phyloP scores from a whole-genome alignment of 2,888 invertebrate genomes.

The Cheiracanthium punctorium region DNA sequence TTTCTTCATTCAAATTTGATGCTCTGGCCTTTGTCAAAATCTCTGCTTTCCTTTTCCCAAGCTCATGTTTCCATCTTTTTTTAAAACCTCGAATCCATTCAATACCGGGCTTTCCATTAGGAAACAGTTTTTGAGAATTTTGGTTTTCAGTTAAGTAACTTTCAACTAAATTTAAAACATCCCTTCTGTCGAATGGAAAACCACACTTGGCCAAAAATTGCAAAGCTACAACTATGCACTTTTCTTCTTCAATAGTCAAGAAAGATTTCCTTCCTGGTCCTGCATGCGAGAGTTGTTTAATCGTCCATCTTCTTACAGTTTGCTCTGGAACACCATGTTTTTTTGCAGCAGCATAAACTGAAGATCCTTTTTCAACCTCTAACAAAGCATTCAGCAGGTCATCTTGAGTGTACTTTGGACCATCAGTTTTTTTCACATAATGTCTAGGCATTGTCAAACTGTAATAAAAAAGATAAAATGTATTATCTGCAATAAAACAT shows the following conservation, averaged over 20 bases:
- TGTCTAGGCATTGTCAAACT: slow-evolving; percentile 17
- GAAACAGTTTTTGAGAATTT: background rate
- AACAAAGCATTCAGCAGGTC: slow-evolving; percentile 1
- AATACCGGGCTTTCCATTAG: background rate
- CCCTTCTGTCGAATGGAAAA: background rate
- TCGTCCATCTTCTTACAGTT: slow-evolving; percentile 12
- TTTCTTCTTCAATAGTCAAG: slow-evolving; percentile 9
- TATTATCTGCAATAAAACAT: slow-evolving; percentile 15
- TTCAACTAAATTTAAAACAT: slow-evolving; percentile 19
- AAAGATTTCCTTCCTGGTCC: slow-evolving; percentile 1
- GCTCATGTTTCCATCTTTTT: background rate
- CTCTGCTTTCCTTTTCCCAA: background rate
- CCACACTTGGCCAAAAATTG: slow-evolving; percentile 12
- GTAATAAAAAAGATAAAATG: slow-evolving; percentile 6
- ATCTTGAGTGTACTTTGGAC: slow-evolving; percentile 4
- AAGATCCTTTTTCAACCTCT: slow-evolving; percentile 12
- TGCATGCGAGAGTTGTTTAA: background rate
- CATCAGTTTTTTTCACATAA: slow-evolving; percentile 12
- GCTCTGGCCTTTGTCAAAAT: slow-evolving; percentile 2
- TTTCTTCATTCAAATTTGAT: background rate
- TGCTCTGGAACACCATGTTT: background rate
- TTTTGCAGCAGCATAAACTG: slow-evolving; percentile 14
- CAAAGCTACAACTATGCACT: slow-evolving; percentile 12
- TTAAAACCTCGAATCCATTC: background rate
- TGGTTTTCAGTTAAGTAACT: background rate